Evolutionary conservation across 1,140 invertebrate genomes (phyloP).

Genomic region (Pseudobourletiella spinata): DNA sequence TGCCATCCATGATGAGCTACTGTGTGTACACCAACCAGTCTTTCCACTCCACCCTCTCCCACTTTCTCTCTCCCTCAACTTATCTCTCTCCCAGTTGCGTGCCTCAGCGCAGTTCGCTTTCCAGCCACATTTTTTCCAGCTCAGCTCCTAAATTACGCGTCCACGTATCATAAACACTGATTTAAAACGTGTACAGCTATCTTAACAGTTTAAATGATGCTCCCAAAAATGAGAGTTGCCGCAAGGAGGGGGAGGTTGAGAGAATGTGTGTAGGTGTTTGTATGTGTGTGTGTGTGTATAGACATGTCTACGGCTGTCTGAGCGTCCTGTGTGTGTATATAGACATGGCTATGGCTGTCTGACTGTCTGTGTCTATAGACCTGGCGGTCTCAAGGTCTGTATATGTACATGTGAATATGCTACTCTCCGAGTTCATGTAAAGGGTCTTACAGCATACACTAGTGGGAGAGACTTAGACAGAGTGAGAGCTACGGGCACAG

Average conservation of each 20-base stretch:
- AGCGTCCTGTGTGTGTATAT: too few species aligned
- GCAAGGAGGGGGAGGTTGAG: too few species aligned
- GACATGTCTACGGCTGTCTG: too few species aligned
- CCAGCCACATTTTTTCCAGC: not conserved
- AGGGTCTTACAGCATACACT: not conserved
- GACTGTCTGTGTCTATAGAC: too few species aligned
- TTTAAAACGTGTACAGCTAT: not conserved
- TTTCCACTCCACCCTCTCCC: too few species aligned
- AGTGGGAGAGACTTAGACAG: not conserved
- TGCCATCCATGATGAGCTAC: too few species aligned
- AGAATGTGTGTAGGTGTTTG: too few species aligned
- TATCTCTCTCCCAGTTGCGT: too few species aligned
- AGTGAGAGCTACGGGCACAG: too few species aligned
- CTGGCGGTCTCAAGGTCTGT: too few species aligned
- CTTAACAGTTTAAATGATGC: not conserved
- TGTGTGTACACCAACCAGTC: too few species aligned
- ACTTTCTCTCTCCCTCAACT: not conserved
- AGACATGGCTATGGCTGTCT: too few species aligned
- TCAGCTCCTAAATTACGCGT: not conserved
- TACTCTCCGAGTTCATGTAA: not conserved
- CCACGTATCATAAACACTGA: constrained; percentile 1
- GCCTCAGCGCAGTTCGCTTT: not conserved
- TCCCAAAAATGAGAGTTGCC: not conserved
- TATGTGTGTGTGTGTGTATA: not conserved
- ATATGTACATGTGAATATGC: not conserved